These are phyloP conservation scores for Argentina silus DNA, from an alignment of 2,797 vertebrate species.

Conservation along the genomic window DNA sequence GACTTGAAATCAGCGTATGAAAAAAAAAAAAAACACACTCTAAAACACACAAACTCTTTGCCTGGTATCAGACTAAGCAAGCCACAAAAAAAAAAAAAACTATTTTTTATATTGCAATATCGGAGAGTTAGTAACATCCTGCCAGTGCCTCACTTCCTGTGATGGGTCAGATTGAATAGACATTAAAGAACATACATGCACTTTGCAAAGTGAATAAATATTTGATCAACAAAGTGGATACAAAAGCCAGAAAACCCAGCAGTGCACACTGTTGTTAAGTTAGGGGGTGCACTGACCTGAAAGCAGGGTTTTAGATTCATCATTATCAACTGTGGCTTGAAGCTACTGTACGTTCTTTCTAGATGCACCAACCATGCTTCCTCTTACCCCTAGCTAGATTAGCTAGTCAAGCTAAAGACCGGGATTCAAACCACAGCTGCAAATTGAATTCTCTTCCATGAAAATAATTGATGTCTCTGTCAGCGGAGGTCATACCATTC, in stretches of 20 bases:
- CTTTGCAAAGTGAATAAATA: conserved; percentile 61
- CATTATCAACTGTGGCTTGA: background rate
- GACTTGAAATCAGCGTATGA: conserved; percentile 72
- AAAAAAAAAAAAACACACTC: conserved; percentile 13
- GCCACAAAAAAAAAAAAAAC: background rate
- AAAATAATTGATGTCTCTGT: background rate
- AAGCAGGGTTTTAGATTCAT: conserved; percentile 8
- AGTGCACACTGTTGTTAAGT: too few relatives aligned
- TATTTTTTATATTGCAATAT: conserved; percentile 12
- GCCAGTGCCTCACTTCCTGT: conserved; percentile 17
- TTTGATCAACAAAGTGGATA: conserved; percentile 52
- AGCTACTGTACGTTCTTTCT: background rate
- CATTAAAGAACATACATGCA: conserved; percentile 35
- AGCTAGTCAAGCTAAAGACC: background rate
- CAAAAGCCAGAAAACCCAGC: conserved; percentile 2
- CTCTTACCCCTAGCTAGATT: background rate
- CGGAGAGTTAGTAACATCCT: conserved; percentile 33
- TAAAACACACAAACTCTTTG: conserved; percentile 31
- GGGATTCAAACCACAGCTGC: background rate
- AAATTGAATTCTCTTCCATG: background rate
- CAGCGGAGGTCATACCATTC: too few relatives aligned
- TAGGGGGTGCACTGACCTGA: conserved; percentile 53
- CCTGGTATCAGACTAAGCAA: conserved; percentile 30
- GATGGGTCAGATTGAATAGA: conserved; percentile 34
- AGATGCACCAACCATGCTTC: background rate